These are phyloP conservation scores for Lota lota DNA, from an alignment of 2,113 vertebrate genomes.

Conservation along the genomic window DNA sequence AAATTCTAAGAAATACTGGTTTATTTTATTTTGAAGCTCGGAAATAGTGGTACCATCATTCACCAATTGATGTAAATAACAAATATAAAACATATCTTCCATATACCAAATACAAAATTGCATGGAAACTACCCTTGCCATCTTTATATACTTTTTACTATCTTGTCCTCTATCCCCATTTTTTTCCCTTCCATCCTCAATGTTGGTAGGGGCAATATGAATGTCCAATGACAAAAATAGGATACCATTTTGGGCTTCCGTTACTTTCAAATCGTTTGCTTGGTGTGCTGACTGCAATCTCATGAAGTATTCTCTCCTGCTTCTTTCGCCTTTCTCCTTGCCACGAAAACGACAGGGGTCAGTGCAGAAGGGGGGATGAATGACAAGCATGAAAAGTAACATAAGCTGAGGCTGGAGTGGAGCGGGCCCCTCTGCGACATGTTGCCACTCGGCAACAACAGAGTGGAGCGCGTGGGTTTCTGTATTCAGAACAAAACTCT, in stretches of 20 bases:
- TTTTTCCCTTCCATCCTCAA: constrained; percentile 1
- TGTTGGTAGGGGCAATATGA: constrained; percentile 15
- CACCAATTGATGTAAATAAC: too few relatives aligned
- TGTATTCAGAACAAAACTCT: too few relatives aligned
- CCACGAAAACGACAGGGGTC: constrained; percentile 37
- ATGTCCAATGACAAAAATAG: constrained; percentile 57
- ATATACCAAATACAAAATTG: too few relatives aligned
- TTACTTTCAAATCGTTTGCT: constrained; percentile 62
- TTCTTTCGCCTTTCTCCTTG: constrained; percentile 51
- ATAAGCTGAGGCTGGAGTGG: too few relatives aligned
- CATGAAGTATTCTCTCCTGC: constrained; percentile 55
- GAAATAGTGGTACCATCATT: too few relatives aligned
- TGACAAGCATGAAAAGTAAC: constrained; percentile 9
- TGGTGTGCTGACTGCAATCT: constrained; percentile 57
- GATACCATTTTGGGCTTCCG: constrained; percentile 55
- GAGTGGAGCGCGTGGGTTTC: too few relatives aligned
- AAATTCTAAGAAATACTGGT: too few relatives aligned
- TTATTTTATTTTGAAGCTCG: too few relatives aligned
- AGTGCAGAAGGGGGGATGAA: constrained; percentile 38
- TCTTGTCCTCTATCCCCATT: constrained; percentile 20
- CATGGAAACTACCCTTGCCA: too few relatives aligned
- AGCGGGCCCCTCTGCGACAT: too few relatives aligned
- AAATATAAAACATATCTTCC: too few relatives aligned
- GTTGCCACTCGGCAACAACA: too few relatives aligned
- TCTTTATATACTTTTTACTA: background rate